phyloP scores from a whole-genome alignment of 1,140 invertebrate genomes.

The Cyphomyrmex costatus region DNA sequence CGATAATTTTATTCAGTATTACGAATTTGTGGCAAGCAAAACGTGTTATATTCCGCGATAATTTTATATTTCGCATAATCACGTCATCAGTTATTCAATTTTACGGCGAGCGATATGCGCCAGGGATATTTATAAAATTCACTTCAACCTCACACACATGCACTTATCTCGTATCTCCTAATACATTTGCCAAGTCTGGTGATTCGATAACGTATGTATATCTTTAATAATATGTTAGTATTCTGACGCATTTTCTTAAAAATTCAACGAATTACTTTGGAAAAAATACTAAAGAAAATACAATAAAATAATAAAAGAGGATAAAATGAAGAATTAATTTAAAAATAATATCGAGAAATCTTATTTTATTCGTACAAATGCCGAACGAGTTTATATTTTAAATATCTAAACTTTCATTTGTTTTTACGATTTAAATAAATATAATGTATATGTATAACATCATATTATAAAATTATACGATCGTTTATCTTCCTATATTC shows the following conservation, averaged over 20 bases:
- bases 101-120: neutral
- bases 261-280: neutral
- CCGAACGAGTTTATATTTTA: neutral
- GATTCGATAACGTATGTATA: neutral
- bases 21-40: neutral
- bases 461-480: neutral
- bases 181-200: neutral
- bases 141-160: neutral
- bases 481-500: too few species aligned
- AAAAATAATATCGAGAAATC: conserved; percentile 5
- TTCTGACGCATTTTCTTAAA: neutral
- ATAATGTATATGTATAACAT: neutral
- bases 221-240: neutral
- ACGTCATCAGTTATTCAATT: neutral
- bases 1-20: neutral
- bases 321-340: neutral
- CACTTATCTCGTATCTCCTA: neutral
- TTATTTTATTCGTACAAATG: neutral
- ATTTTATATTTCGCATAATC: conserved; percentile 11
- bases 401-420: neutral
- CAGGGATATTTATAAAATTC: conserved; percentile 32
- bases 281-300: neutral
- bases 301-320: neutral
- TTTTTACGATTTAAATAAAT: neutral
- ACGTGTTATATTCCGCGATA: neutral